phyloP scores from a whole-genome alignment of 2,113 vertebrate genomes.

The Amphiprion percula region DNA sequence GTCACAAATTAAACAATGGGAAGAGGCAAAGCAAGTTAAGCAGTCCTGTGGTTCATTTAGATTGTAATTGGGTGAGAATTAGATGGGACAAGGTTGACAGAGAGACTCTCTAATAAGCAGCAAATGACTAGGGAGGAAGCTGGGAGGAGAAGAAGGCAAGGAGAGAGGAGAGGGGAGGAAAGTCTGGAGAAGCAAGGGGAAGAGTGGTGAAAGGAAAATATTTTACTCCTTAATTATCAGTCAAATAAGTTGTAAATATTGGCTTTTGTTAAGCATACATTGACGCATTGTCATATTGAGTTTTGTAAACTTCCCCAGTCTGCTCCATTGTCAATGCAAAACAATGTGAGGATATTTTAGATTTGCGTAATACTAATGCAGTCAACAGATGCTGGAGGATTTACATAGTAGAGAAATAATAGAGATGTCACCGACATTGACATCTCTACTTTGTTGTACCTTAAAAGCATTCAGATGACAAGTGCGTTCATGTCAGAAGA shows the following conservation, averaged over 20 bases:
- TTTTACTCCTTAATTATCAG: not conserved
- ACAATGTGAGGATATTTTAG: not conserved
- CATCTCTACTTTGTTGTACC: no score
- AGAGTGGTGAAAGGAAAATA: not conserved
- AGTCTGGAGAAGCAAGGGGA: not conserved
- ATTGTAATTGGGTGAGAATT: constrained; percentile 81
- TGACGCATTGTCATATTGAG: not conserved
- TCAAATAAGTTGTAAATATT: not conserved
- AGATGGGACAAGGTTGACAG: constrained; percentile 76
- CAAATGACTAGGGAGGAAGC: constrained; percentile 65
- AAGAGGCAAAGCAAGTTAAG: constrained; percentile 75
- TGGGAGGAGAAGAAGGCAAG: constrained; percentile 7
- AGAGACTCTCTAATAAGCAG: constrained; percentile 72
- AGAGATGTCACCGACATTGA: no score
- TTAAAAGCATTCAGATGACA: not conserved
- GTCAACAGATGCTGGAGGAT: not conserved
- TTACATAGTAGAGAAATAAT: no score
- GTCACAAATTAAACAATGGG: constrained; percentile 78
- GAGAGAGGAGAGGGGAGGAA: not conserved
- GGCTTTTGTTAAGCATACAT: not conserved
- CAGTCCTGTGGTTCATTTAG: constrained; percentile 79
- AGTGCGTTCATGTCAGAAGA: not conserved
- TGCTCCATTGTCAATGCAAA: not conserved
- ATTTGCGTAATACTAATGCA: not conserved
- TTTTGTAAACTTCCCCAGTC: not conserved